These are phyloP conservation scores for Serranus cabrilla DNA, from an alignment of 2,797 vertebrate species.

Conservation along the genomic window DNA sequence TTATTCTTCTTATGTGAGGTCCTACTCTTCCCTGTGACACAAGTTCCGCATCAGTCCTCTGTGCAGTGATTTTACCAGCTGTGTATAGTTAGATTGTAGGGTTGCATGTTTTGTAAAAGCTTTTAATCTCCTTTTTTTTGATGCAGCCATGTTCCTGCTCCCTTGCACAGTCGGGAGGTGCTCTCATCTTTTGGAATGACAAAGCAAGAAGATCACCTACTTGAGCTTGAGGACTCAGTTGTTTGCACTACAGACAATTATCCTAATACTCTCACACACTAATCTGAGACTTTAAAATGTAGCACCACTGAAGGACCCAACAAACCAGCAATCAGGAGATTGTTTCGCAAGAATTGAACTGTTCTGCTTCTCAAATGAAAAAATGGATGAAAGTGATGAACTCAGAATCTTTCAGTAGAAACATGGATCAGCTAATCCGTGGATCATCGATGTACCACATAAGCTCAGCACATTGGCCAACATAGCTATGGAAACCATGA, in stretches of 20 bases:
- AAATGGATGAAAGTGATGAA: no score
- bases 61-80: slow-evolving; percentile 50
- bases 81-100: slow-evolving; percentile 45
- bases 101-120: slow-evolving; percentile 63
- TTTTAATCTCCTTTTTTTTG: slow-evolving; percentile 64
- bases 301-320: neutral
- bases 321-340: neutral
- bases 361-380: no score
- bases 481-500: no score
- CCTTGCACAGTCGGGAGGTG: neutral
- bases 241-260: neutral
- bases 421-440: no score
- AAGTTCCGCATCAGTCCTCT: slow-evolving; percentile 19
- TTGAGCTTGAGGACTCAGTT: neutral
- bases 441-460: no score
- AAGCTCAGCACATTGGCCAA: no score
- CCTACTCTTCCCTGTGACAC: neutral
- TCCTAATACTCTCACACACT: neutral
- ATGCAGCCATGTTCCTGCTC: neutral
- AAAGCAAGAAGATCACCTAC: neutral
- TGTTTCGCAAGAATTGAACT: no score
- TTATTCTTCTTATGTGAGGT: slow-evolving; percentile 53
- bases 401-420: no score
- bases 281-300: neutral
- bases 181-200: neutral